These are phyloP conservation scores for Cataglyphis hispanica DNA, from an alignment of 1,140 invertebrate genomes.

Conservation along the genomic window DNA sequence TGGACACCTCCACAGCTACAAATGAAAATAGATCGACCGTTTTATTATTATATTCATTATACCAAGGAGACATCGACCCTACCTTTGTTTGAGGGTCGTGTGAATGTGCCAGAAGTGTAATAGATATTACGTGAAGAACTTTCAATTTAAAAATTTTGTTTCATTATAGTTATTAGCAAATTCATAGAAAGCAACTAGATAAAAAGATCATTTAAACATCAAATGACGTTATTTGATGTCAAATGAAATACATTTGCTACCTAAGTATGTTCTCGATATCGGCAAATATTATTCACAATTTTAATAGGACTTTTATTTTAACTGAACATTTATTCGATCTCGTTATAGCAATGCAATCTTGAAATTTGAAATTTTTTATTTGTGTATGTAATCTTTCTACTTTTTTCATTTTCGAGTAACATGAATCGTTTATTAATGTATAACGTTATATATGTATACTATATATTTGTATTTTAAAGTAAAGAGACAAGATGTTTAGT, in stretches of 20 bases:
- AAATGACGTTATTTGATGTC: too few species aligned
- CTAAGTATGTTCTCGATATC: too few species aligned
- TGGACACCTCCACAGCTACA: not conserved
- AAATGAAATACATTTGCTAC: too few species aligned
- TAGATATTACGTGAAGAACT: not conserved
- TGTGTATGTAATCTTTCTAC: too few species aligned
- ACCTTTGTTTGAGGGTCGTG: not conserved
- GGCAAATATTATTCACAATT: not conserved
- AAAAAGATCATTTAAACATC: too few species aligned
- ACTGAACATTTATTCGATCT: not conserved
- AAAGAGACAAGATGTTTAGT: too few species aligned
- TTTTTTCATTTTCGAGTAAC: too few species aligned
- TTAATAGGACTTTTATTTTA: not conserved
- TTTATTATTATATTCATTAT: slow-evolving; percentile 18
- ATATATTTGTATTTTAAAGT: too few species aligned
- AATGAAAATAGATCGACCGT: slow-evolving; percentile 20
- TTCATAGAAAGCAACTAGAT: too few species aligned
- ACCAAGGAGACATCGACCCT: not conserved
- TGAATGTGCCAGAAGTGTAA: not conserved
- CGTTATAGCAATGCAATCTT: not conserved
- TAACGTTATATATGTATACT: too few species aligned
- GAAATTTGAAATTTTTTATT: not conserved
- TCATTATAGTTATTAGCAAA: too few species aligned
- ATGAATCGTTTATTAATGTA: too few species aligned
- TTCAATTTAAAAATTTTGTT: not conserved